Conservation (phyloP, 2,797 vertebrate species). For the Sebastolobus alascanus region DNA sequence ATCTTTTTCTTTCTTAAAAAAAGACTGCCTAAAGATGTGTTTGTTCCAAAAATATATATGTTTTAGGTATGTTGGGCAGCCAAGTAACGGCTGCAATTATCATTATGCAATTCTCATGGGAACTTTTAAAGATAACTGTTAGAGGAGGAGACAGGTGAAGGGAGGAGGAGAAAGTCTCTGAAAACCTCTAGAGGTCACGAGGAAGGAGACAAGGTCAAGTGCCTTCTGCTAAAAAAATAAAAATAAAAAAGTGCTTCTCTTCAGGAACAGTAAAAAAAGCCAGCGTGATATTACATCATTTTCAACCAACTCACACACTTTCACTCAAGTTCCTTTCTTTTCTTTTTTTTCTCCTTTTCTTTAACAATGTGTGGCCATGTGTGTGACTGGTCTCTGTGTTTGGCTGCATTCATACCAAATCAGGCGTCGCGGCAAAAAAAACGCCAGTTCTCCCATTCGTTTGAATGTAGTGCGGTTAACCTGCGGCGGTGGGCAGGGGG, state of each 20-base stretch:
- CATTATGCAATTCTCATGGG: conserved; percentile 31
- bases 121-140: conserved; percentile 67
- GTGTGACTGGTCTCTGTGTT: neutral
- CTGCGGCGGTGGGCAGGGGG: no score
- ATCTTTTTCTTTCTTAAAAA: conserved; percentile 64
- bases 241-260: conserved; percentile 86
- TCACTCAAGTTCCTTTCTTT: conserved; percentile 37
- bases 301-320: conserved; percentile 43
- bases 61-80: conserved; percentile 58
- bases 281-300: conserved; percentile 46
- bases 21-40: conserved; percentile 72
- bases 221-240: conserved; percentile 80
- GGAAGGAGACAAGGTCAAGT: conserved; percentile 76
- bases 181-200: conserved; percentile 32
- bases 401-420: neutral
- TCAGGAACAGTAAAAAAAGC: conserved; percentile 69
- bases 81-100: conserved; percentile 48
- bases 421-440: neutral
- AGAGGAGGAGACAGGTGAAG: conserved; percentile 59
- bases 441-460: neutral
- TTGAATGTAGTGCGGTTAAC: neutral
- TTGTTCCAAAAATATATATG: conserved; percentile 44
- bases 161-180: conserved; percentile 35
- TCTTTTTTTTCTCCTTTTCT: conserved; percentile 13
- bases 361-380: conserved; percentile 16